phyloP scores from a whole-genome alignment of 2,797 vertebrate species.

The Huso huso region DNA sequence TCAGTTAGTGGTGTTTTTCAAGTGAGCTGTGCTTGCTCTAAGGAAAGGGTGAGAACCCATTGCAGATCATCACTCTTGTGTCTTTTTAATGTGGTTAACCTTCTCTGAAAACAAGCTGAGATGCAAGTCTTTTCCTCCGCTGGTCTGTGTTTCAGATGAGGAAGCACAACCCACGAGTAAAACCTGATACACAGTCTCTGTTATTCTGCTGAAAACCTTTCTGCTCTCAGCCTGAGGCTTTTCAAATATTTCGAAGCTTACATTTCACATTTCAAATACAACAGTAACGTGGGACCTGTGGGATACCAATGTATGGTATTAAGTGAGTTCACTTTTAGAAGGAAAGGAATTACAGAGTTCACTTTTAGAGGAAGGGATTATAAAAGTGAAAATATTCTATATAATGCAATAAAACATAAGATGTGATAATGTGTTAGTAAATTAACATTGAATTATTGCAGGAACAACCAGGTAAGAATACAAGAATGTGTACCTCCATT shows the following conservation, averaged over 20 bases:
- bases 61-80: conserved; percentile 16
- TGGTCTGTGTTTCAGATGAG: background rate
- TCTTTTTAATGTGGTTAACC: conserved; percentile 23
- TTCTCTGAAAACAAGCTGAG: conserved; percentile 22
- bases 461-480: too few species aligned
- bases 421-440: too few species aligned
- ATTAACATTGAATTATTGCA: too few species aligned
- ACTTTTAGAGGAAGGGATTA: too few species aligned
- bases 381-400: too few species aligned
- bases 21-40: conserved; percentile 8
- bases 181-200: background rate
- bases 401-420: too few species aligned
- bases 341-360: too few species aligned
- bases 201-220: background rate
- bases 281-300: background rate
- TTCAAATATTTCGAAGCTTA: conserved; percentile 1
- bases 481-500: too few species aligned
- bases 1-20: conserved; percentile 31
- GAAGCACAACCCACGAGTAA: background rate
- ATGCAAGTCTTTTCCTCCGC: background rate
- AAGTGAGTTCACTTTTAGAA: too few species aligned
- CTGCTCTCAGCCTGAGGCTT: background rate
- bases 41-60: conserved; percentile 23
- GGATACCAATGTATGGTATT: conserved; percentile 19
- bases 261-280: background rate